These are phyloP conservation scores for Drosophila kambysellisi DNA, from an alignment of 2,888 invertebrate genomes.

Conservation along the genomic window DNA sequence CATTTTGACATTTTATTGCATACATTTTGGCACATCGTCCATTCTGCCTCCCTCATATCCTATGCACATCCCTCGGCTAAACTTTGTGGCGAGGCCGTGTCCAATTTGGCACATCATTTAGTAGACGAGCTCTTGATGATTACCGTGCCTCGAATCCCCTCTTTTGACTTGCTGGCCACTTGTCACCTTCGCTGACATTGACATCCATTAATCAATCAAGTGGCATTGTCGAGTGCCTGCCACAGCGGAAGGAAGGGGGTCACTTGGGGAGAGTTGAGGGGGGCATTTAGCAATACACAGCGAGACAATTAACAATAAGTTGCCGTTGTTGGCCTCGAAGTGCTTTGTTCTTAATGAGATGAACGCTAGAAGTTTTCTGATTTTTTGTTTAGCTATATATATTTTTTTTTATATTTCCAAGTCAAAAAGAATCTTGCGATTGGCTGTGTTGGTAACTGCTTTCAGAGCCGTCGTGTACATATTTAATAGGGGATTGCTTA, in stretches of 20 bases:
- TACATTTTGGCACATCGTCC: constrained; percentile 51
- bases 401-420: background rate
- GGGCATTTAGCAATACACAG: constrained; percentile 36
- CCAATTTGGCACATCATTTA: constrained; percentile 78
- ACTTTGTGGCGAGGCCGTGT: constrained; percentile 20
- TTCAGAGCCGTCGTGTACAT: constrained; percentile 15
- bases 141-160: constrained; percentile 42
- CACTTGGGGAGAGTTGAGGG: too few species aligned
- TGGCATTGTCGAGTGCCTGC: constrained; percentile 32
- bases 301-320: constrained; percentile 64
- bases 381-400: constrained; percentile 17
- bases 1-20: constrained; percentile 76
- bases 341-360: constrained; percentile 49
- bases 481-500: background rate
- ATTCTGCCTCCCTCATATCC: background rate
- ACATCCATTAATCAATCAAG: constrained; percentile 78
- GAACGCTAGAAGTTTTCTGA: constrained; percentile 38
- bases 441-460: background rate
- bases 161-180: constrained; percentile 65
- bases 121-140: constrained; percentile 39
- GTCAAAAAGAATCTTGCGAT: background rate
- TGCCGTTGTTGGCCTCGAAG: constrained; percentile 37
- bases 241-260: background rate
- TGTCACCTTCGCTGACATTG: constrained; percentile 74
- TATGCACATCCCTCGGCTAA: background rate